These are phyloP conservation scores for Puntigrus tetrazona DNA, from an alignment of 2,113 vertebrate genomes.

Conservation along the genomic window DNA sequence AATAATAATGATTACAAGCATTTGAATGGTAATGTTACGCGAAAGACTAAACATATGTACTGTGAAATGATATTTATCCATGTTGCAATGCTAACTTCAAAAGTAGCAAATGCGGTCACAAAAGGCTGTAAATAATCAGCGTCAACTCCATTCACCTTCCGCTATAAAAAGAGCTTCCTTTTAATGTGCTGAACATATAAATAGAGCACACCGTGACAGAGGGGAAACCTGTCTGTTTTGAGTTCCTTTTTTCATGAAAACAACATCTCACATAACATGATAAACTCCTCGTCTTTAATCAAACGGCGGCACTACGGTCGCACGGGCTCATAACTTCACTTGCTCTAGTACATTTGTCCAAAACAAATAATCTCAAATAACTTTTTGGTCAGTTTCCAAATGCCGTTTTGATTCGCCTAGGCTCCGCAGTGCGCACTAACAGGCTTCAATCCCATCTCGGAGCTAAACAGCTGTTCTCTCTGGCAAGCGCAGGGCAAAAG, in stretches of 20 bases:
- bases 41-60: background rate
- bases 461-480: constrained; percentile 47
- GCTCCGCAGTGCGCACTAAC: background rate
- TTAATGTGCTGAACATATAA: background rate
- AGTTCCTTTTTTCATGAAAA: background rate
- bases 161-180: background rate
- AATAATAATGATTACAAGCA: background rate
- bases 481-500: constrained; percentile 40
- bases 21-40: background rate
- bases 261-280: background rate
- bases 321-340: background rate
- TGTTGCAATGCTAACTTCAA: background rate
- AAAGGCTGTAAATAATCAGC: background rate
- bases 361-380: background rate
- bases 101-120: background rate
- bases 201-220: background rate
- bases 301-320: background rate
- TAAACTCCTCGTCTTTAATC: background rate
- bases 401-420: background rate
- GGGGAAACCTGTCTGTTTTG: background rate
- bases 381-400: background rate
- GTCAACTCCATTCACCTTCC: background rate
- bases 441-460: background rate
- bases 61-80: background rate
- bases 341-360: background rate